Evolutionary conservation across 2,888 invertebrate species (phyloP).

Genomic region (Cephus spinipes): DNA sequence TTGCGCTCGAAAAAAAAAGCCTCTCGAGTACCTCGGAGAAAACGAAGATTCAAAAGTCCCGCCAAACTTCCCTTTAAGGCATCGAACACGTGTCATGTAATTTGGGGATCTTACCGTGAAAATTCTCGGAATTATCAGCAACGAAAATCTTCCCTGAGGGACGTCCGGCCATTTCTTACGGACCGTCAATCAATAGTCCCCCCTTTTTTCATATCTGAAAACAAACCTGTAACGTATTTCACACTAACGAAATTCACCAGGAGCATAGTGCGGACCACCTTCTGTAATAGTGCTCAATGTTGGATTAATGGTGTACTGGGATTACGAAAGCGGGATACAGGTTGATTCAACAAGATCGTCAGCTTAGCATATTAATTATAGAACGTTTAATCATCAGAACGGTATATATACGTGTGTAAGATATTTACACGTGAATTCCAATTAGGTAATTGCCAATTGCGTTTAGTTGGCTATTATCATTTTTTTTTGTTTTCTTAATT

Average conservation of each 20-base stretch:
- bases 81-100: constrained; percentile 36
- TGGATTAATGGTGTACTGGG: constrained; percentile 11
- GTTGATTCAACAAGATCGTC: background rate
- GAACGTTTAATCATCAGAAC: background rate
- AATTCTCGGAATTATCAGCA: constrained; percentile 41
- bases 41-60: background rate
- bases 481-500: background rate
- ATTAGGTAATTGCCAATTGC: background rate
- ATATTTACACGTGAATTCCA: background rate
- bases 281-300: constrained; percentile 11
- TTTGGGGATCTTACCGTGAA: constrained; percentile 31
- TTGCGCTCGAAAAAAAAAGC: background rate
- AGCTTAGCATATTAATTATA: background rate
- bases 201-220: constrained; percentile 23
- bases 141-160: constrained; percentile 25
- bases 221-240: constrained; percentile 15
- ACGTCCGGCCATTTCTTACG: constrained; percentile 30
- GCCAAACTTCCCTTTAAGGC: background rate
- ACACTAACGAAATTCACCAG: constrained; percentile 8
- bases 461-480: background rate
- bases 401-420: background rate
- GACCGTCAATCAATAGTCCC: constrained; percentile 40
- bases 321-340: background rate
- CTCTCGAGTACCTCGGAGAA: background rate
- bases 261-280: background rate